A percentile compares a stretch with the other conserved stretches of the same genome.
Conservation (phyloP, 2,888 invertebrate genomes). For the Drosophila nr. perissopoda region DNA sequence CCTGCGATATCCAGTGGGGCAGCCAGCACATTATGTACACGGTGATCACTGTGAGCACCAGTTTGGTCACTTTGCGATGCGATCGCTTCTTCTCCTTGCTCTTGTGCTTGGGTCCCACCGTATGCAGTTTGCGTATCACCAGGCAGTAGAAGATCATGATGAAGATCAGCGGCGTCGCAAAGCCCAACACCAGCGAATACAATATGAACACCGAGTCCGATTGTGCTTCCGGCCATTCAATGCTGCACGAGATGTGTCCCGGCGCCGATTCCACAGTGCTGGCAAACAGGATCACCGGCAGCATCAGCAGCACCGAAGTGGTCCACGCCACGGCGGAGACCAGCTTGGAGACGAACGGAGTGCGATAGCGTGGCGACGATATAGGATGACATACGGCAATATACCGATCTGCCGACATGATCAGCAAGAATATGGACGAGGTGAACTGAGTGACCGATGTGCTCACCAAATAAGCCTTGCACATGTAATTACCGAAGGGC, state of each 20-base stretch:
- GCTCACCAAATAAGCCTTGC: slow-evolving; percentile 96
- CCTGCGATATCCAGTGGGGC: slow-evolving; percentile 96
- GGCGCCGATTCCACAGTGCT: slow-evolving; percentile 88
- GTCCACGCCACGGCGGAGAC: slow-evolving; percentile 95
- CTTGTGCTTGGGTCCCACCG: slow-evolving; percentile 95
- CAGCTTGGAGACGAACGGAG: slow-evolving; percentile 93
- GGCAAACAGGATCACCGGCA: slow-evolving; percentile 95
- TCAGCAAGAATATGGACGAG: slow-evolving; percentile 94
- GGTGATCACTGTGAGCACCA: slow-evolving; percentile 95
- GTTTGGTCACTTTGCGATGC: slow-evolving; percentile 95
- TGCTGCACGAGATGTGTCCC: slow-evolving; percentile 89
- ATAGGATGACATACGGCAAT: slow-evolving; percentile 97
- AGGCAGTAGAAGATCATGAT: slow-evolving; percentile 95
- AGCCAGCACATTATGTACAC: slow-evolving; percentile 97
- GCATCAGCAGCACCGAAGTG: slow-evolving; percentile 93
- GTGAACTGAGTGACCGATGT: slow-evolving; percentile 97
- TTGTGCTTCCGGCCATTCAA: slow-evolving; percentile 91
- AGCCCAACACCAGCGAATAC: slow-evolving; percentile 94
- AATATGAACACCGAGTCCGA: slow-evolving; percentile 94
- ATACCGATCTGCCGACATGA: slow-evolving; percentile 97
- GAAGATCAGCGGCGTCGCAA: slow-evolving; percentile 93
- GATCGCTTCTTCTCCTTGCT: slow-evolving; percentile 96
- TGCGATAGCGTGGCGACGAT: slow-evolving; percentile 93
- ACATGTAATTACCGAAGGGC: slow-evolving; percentile 95
- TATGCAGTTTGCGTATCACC: slow-evolving; percentile 94